Conservation (phyloP, 1,140 invertebrate species). For the Leptinotarsa undecemlineata region DNA sequence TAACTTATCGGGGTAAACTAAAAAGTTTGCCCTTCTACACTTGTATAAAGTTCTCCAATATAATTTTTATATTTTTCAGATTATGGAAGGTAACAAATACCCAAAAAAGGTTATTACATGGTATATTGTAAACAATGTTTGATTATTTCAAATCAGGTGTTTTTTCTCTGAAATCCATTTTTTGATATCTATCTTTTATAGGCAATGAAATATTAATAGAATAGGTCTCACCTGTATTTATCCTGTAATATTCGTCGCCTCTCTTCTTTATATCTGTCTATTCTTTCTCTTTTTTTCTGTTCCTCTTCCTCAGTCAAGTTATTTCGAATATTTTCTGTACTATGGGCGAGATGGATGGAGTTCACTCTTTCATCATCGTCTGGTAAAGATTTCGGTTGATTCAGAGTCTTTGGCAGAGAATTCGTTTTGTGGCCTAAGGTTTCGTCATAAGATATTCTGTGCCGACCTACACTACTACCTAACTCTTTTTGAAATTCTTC, state of each 20-base stretch:
- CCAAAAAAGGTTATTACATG: too few species aligned
- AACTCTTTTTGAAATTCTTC: constrained; percentile 70
- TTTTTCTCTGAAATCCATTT: too few species aligned
- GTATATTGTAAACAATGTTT: too few species aligned
- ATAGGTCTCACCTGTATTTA: constrained; percentile 58
- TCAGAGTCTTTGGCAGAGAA: constrained; percentile 58
- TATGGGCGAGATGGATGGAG: constrained; percentile 45
- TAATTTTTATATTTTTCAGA: too few species aligned
- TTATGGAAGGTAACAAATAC: too few species aligned
- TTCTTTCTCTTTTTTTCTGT: constrained; percentile 70
- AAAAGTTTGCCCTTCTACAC: too few species aligned
- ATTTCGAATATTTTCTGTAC: constrained; percentile 42
- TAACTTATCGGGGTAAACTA: too few species aligned
- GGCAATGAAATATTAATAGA: too few species aligned
- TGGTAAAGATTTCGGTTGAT: constrained; percentile 62
- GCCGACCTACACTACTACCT: constrained; percentile 53
- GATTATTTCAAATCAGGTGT: too few species aligned
- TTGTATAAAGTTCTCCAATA: too few species aligned
- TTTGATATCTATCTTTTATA: too few species aligned
- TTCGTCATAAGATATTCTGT: constrained; percentile 60
- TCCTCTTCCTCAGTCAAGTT: constrained; percentile 36
- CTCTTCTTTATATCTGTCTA: constrained; percentile 91
- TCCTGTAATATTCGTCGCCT: constrained; percentile 82
- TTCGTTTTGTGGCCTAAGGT: constrained; percentile 53
- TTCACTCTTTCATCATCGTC: constrained; percentile 51